Percentiles rank a stretch among this genome's conserved stretches.
These are phyloP conservation scores for Pipistrellus pipistrellus DNA, from an alignment of 2,797 vertebrate genomes.

Conservation along the genomic window DNA sequence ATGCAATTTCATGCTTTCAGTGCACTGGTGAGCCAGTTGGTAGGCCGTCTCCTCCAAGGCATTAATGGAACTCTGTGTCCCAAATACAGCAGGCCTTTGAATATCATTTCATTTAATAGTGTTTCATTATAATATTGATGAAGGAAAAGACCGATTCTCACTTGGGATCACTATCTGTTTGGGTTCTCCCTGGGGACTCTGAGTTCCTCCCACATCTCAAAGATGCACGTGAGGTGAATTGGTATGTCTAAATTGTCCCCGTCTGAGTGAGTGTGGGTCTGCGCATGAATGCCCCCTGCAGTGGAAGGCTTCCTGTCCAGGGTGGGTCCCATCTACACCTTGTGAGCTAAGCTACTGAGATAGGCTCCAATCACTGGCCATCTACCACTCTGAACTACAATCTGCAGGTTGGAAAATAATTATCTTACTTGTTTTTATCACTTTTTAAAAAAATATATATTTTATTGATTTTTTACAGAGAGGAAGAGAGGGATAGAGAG, in stretches of 20 bases:
- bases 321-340: neutral
- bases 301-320: neutral
- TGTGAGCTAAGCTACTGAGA: neutral
- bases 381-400: neutral
- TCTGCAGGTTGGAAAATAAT: neutral
- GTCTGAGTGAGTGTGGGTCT: neutral
- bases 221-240: neutral
- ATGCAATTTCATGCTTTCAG: conserved; percentile 77
- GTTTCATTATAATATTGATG: neutral
- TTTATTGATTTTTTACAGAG: too few species aligned
- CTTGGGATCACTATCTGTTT: neutral
- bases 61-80: conserved; percentile 59
- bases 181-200: neutral
- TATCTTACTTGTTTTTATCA: neutral
- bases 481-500: too few species aligned
- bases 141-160: neutral
- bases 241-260: neutral
- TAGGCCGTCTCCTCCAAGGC: conserved; percentile 53
- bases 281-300: neutral
- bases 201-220: neutral
- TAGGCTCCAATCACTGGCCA: neutral
- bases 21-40: conserved; percentile 33
- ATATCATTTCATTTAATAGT: neutral
- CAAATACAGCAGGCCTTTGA: neutral
- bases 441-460: neutral